These are phyloP conservation scores for Amphipoea oculea DNA, from an alignment of 2,888 invertebrate genomes.

Conservation along the genomic window DNA sequence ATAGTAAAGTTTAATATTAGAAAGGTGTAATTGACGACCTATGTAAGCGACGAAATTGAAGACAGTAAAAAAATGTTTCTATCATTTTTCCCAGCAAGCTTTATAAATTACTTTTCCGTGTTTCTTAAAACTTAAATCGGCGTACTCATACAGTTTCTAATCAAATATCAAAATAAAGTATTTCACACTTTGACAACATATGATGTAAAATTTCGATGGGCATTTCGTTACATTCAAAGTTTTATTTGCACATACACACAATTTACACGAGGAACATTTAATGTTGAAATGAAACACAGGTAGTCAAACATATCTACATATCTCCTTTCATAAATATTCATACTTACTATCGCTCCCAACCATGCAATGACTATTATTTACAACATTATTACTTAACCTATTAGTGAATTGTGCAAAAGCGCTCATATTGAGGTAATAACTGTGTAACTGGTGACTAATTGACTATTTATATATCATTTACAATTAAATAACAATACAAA, in stretches of 20 bases:
- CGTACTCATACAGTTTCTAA: conserved; percentile 41
- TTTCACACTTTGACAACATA: conserved; percentile 45
- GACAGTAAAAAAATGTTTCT: not conserved
- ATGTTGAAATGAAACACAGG: conserved; percentile 68
- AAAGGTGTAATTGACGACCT: not conserved
- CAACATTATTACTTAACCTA: conserved; percentile 76
- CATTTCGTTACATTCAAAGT: conserved; percentile 58
- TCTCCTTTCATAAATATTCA: conserved; percentile 56
- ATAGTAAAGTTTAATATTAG: not conserved
- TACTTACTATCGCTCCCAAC: conserved; percentile 49
- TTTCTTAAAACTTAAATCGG: conserved; percentile 41
- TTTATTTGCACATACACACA: conserved; percentile 60
- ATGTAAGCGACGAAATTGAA: not conserved
- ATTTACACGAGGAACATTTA: conserved; percentile 76
- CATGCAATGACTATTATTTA: conserved; percentile 79
- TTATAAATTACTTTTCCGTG: conserved; percentile 34
- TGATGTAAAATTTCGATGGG: conserved; percentile 62
- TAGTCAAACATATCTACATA: conserved; percentile 63
- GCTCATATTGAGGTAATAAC: conserved; percentile 89
- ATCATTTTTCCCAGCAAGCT: conserved; percentile 57
- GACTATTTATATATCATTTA: conserved; percentile 82
- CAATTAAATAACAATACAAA: conserved; percentile 76
- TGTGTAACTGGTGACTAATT: conserved; percentile 90
- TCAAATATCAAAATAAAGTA: conserved; percentile 58
- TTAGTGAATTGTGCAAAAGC: conserved; percentile 89